Conservation (phyloP, 2,797 vertebrate genomes). For the Malacoctenus gilli region DNA sequence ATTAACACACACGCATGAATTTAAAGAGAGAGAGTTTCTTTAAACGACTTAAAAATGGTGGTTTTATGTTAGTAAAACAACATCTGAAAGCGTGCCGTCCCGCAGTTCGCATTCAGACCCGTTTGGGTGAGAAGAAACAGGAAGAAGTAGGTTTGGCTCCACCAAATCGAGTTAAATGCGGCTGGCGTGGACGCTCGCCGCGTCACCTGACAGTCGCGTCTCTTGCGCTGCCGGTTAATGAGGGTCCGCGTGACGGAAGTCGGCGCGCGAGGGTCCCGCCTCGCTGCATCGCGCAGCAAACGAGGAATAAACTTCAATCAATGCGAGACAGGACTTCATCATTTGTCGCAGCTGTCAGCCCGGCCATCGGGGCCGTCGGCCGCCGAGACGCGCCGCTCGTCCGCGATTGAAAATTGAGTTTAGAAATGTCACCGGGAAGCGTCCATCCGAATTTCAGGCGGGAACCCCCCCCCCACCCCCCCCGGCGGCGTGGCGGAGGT, state of each 20-base stretch:
- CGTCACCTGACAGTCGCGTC: too few species aligned
- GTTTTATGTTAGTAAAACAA: too few species aligned
- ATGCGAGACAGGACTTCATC: slow-evolving; percentile 65
- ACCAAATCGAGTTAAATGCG: too few species aligned
- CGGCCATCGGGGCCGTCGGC: slow-evolving; percentile 68
- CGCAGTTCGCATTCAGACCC: too few species aligned
- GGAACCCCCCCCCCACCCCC: too few species aligned
- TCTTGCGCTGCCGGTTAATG: slow-evolving; percentile 50
- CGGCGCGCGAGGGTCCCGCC: slow-evolving; percentile 38
- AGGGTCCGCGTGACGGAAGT: slow-evolving; percentile 51
- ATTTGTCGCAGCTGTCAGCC: slow-evolving; percentile 67
- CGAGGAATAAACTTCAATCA: slow-evolving; percentile 74
- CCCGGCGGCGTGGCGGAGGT: slow-evolving; percentile 42
- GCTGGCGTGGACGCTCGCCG: too few species aligned
- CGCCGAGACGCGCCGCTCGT: slow-evolving; percentile 51
- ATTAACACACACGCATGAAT: background rate
- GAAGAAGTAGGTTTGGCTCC: too few species aligned
- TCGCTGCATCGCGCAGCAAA: slow-evolving; percentile 47
- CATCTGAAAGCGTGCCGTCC: too few species aligned
- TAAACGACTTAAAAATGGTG: too few species aligned
- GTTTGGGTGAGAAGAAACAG: too few species aligned
- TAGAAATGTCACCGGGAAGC: slow-evolving; percentile 70
- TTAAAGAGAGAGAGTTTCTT: too few species aligned
- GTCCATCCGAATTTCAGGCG: slow-evolving; percentile 66
- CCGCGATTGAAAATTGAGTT: slow-evolving; percentile 74